Evolutionary conservation across 2,888 invertebrate genomes (phyloP), one percentile per base, ranked within the genome.

Genomic region (Hydroisotoma schaefferi): DNA sequence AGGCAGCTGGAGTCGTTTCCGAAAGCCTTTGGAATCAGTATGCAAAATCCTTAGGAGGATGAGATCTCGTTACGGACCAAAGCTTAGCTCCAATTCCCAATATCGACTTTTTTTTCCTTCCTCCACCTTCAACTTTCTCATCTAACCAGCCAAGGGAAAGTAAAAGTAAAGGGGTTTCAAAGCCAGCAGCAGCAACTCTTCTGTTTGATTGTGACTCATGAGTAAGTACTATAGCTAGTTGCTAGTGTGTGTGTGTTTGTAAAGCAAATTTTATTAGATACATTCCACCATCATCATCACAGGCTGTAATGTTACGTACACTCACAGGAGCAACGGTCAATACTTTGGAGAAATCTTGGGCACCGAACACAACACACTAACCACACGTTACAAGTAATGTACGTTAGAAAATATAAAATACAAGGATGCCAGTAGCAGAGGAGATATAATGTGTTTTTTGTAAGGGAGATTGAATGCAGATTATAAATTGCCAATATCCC

Each of bases 211-310:
- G 51, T 52, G 51, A 37, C 28, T 15, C 28, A 52, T 49, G 49
- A 15, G 26, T 25, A 40, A n/a, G n/a, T n/a, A n/a, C n/a, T n/a
- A n/a, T n/a, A n/a, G n/a, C n/a, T n/a, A n/a, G n/a, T n/a, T n/a
- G n/a, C n/a, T n/a, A n/a, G 43, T n/a, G 20, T 8, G 43, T 43
- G 20, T 29, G 20, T 28, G 48, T 44, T 56, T 63, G 58, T 62
- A 62, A 67, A 62, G 65, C 61, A 69, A 69, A 69, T 69, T 69
- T 69, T 67, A 69, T 69, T 69, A 69, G 69, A 69, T 67, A 63
- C 63, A 69, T 69, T 69, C 69, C 69, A 65, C 63, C 67, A 66
- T 61, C 61, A 57, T 57, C 59, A n/a, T 15, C 40, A 40, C 40
- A 40, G 58, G 51, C 55, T 55, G 20, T 5, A 40, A 20, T 33